Evolutionary conservation across 1,140 invertebrate species (phyloP).

Genomic region (Artemia franciscana): DNA sequence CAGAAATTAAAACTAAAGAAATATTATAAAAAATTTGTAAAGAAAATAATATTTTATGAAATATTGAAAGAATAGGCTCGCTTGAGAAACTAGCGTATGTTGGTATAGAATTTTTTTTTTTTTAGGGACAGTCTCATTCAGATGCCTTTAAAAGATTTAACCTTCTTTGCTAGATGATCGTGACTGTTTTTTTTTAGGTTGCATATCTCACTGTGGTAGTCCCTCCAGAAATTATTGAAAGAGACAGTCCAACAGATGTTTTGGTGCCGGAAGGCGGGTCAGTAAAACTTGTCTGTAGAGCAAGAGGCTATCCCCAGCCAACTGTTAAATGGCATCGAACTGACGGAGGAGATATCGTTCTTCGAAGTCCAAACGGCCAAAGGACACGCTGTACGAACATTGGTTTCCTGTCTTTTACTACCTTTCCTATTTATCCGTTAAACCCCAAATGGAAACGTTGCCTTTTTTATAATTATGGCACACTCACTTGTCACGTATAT

Average conservation of each 20-base stretch:
- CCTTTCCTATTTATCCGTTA: too few relatives aligned
- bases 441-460: too few relatives aligned
- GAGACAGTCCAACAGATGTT: constrained; percentile 29
- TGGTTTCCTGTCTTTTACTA: too few relatives aligned
- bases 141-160: not conserved
- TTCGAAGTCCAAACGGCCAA: constrained; percentile 17
- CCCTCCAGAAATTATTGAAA: constrained; percentile 51
- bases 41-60: too few relatives aligned
- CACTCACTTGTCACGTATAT: too few relatives aligned
- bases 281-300: constrained; percentile 36
- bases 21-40: too few relatives aligned
- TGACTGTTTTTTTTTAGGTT: constrained; percentile 31
- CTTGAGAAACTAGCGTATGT: too few relatives aligned
- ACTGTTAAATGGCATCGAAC: constrained; percentile 52
- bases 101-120: too few relatives aligned
- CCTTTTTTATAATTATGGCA: too few relatives aligned
- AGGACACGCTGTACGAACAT: constrained; percentile 19
- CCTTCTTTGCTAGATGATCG: not conserved
- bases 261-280: constrained; percentile 47
- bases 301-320: constrained; percentile 37
- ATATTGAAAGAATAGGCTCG: too few relatives aligned
- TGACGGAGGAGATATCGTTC: constrained; percentile 41
- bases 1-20: too few relatives aligned
- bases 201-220: constrained; percentile 56
- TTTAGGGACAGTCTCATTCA: too few relatives aligned